Base-by-base conservation (phyloP, 2,113 vertebrate species). In the Ptyas mucosa region DNA sequence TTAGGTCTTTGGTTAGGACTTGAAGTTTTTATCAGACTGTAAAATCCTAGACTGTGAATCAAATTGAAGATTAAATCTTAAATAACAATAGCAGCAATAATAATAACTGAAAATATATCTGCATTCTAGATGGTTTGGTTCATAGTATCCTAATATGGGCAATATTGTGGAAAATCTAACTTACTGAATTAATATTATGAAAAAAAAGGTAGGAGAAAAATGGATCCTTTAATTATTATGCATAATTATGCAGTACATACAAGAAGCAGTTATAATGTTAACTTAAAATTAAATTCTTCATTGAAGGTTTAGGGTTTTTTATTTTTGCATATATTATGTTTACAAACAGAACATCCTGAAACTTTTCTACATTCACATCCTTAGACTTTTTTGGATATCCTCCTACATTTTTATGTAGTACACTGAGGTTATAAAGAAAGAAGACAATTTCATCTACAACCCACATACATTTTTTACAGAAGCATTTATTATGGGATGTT, bases 361-460 rank as follows among this genome's bases (percentile, higher is more conserved):
- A 8, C 26, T 86, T 46, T 15, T 53, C 14, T 29, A 94, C 64
- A 26, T 95, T 92, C 34, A 15, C 0, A 87, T 0, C 12, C 49
- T 29, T 87, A 93, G 85, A 94, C 87, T 69, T 87, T 89, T 34
- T 92, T 91, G 93, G 90, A 95, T 96, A 87, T 90, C 91, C 93
- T 61, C 58, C 53, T 0, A 93, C 94, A 96, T 91, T 87, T 97
- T 96, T 94, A 95, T 75, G 96, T 53, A 92, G 29, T 88, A 95
- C 94, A 15, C 92, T 94, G 94, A 26, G 75, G 29, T 96, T 53
- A 96, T 93, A 97, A 96, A 96, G 92, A 29, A 91, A 94, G 87
- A 89, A 92, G 8, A 69, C 87, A 93, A 58, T 51, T 92, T 87
- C 89, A 93, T 91, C 57, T 97, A 96, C 95, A 95, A 94, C 90